Percentiles rank a stretch among this genome's conserved stretches.
Evolutionary conservation across 2,888 invertebrate genomes (phyloP).

Genomic region (Chironomus tentans): DNA sequence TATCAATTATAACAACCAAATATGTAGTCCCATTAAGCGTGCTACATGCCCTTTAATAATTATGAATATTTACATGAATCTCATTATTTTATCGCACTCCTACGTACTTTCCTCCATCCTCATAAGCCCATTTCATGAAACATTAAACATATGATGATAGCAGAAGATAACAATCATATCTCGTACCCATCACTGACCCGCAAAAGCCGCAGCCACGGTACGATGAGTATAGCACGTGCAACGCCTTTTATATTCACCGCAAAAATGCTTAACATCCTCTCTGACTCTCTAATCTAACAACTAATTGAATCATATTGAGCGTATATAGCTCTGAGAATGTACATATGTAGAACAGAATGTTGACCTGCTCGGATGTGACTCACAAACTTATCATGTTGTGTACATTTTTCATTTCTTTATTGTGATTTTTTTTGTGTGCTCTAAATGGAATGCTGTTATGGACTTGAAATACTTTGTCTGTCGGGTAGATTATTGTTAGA

Average conservation of each 20-base stretch:
- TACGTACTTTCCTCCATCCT: background rate
- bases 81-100: background rate
- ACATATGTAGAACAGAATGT: background rate
- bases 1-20: too few relatives aligned
- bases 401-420: background rate
- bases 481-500: too few relatives aligned
- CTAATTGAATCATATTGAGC: background rate
- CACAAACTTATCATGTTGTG: background rate
- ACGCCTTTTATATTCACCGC: background rate
- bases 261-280: background rate
- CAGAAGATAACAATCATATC: background rate
- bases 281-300: background rate
- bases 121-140: background rate
- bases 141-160: background rate
- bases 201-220: background rate
- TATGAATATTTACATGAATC: too few relatives aligned
- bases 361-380: background rate
- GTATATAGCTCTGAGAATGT: background rate
- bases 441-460: too few relatives aligned
- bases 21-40: background rate
- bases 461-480: too few relatives aligned
- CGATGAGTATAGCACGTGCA: too few relatives aligned
- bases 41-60: background rate
- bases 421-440: too few relatives aligned
- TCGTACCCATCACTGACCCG: background rate